phyloP scores from a whole-genome alignment of 2,113 vertebrate genomes.

The Urocolius indicus region DNA sequence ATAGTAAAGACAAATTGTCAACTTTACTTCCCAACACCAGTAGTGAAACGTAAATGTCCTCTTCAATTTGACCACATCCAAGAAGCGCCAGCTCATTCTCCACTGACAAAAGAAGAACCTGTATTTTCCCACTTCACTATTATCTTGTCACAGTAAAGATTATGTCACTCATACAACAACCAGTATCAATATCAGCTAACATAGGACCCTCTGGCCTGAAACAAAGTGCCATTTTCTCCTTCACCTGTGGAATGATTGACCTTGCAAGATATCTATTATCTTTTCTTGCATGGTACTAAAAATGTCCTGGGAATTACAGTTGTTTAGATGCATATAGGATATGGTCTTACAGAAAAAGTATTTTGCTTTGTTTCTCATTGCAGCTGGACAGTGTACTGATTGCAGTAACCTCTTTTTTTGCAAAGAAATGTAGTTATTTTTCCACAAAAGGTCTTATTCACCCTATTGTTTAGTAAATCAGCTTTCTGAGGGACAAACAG shows the following conservation, averaged over 20 bases:
- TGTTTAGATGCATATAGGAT: not conserved
- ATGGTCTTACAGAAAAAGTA: not conserved
- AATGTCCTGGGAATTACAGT: not conserved
- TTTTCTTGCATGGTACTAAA: not conserved
- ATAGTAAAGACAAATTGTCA: not conserved
- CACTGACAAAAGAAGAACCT: not conserved
- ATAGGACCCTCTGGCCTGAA: not conserved
- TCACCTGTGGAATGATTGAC: not conserved
- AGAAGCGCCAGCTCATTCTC: not conserved
- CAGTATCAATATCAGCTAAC: not conserved
- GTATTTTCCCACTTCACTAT: not conserved
- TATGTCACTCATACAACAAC: not conserved
- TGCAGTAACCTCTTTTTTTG: not conserved
- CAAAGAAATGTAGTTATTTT: not conserved
- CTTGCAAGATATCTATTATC: not conserved
- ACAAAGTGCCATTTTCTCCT: not conserved
- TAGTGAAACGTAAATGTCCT: not conserved
- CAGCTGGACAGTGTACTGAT: not conserved
- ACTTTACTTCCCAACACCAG: not conserved
- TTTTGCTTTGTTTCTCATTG: constrained; percentile 25
- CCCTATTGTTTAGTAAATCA: constrained; percentile 23
- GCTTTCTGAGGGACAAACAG: constrained; percentile 51
- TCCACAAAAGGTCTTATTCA: constrained; percentile 7
- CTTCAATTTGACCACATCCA: not conserved
- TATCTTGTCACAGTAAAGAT: not conserved